These are phyloP conservation scores for Drosophila dunni DNA, from an alignment of 1,140 invertebrate genomes.

Conservation along the genomic window DNA sequence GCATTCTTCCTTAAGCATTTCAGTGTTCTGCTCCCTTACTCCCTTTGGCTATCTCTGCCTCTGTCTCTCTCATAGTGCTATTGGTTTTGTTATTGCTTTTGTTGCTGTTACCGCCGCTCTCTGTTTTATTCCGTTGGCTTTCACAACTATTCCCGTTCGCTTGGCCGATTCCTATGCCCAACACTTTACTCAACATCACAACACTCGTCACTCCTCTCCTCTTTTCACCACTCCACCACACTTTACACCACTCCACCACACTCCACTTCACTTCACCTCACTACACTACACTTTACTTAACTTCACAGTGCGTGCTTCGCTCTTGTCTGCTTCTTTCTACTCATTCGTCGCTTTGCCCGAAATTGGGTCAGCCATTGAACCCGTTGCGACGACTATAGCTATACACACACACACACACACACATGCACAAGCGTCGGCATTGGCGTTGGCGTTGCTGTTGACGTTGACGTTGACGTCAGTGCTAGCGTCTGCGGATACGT, in stretches of 20 bases:
- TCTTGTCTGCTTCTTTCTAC: slow-evolving; percentile 45
- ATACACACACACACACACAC: neutral
- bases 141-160: slow-evolving; percentile 75
- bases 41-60: slow-evolving; percentile 3
- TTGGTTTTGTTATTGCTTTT: neutral
- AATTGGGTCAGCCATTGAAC: slow-evolving; percentile 83
- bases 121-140: slow-evolving; percentile 48
- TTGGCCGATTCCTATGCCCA: slow-evolving; percentile 25
- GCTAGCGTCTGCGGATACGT: slow-evolving; percentile 6
- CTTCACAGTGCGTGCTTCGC: slow-evolving; percentile 43
- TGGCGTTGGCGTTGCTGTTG: slow-evolving; percentile 23
- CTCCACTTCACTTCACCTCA: slow-evolving; percentile 20
- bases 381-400: slow-evolving; percentile 64
- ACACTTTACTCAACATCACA: slow-evolving; percentile 27
- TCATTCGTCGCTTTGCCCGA: slow-evolving; percentile 61
- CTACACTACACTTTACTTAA: slow-evolving; percentile 37
- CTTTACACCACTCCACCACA: neutral
- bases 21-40: slow-evolving; percentile 43
- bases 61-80: neutral
- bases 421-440: slow-evolving; percentile 15
- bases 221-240: neutral
- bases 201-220: slow-evolving; percentile 3
- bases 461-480: slow-evolving; percentile 4
- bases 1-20: slow-evolving; percentile 39
- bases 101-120: slow-evolving; percentile 9